Conservation (phyloP, 2,888 invertebrate genomes). For the Cheilosia variabilis region DNA sequence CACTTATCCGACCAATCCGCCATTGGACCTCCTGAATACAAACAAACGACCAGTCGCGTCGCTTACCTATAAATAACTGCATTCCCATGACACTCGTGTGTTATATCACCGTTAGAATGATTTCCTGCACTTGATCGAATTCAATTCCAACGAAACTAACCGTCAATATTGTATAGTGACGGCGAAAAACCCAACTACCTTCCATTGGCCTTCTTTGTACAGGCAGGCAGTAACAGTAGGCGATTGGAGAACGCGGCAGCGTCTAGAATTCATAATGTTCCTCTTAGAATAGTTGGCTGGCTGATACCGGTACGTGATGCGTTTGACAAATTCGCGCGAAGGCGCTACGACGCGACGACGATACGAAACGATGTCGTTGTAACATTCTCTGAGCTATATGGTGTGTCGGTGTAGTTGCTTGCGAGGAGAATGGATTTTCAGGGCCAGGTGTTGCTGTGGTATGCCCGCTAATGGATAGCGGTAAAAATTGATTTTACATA, state of each 20-base stretch:
- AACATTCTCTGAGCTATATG: slow-evolving; percentile 4
- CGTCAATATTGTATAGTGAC: slow-evolving; percentile 31
- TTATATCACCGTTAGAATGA: slow-evolving; percentile 73
- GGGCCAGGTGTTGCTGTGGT: slow-evolving; percentile 42
- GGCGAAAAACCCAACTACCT: slow-evolving; percentile 35
- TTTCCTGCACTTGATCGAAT: slow-evolving; percentile 75
- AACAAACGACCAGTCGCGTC: slow-evolving; percentile 17
- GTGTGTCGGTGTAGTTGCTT: slow-evolving; percentile 34
- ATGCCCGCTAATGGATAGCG: slow-evolving; percentile 51
- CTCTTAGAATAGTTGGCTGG: slow-evolving; percentile 38
- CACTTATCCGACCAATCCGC: slow-evolving; percentile 35
- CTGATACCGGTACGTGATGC: slow-evolving; percentile 55
- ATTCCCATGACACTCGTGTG: slow-evolving; percentile 11
- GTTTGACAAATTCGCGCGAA: slow-evolving; percentile 63
- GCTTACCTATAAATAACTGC: slow-evolving; percentile 42
- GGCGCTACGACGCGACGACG: slow-evolving; percentile 55
- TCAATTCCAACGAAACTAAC: slow-evolving; percentile 65
- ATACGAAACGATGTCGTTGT: slow-evolving; percentile 34
- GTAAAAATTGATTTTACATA: slow-evolving; percentile 64
- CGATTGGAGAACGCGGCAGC: slow-evolving; percentile 55
- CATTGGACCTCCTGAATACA: slow-evolving; percentile 24
- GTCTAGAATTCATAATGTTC: slow-evolving; percentile 71
- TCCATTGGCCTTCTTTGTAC: slow-evolving; percentile 52
- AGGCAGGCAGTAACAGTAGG: slow-evolving; percentile 41
- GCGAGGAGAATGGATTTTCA: slow-evolving; percentile 55